Conservation (phyloP, 2,113 vertebrate species). For the Macrotis lagotis region DNA sequence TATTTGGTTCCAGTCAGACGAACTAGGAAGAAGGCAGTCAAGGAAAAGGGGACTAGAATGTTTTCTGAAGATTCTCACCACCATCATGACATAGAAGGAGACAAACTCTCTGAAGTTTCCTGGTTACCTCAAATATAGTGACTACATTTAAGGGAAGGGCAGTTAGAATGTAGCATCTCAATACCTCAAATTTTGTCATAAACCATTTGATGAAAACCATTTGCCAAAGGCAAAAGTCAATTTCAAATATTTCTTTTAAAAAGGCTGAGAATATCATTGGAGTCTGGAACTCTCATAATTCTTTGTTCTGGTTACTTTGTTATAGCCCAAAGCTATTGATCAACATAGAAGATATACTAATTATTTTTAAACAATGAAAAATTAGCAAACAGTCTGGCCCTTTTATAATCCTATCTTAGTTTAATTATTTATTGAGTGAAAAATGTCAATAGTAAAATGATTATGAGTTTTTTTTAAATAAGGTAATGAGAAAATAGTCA, state of each 20-base stretch:
- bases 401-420: background rate
- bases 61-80: background rate
- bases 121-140: background rate
- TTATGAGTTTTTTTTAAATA: background rate
- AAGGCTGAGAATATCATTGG: background rate
- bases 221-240: background rate
- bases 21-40: conserved; percentile 80
- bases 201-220: background rate
- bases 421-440: background rate
- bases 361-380: background rate
- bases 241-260: background rate
- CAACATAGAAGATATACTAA: background rate
- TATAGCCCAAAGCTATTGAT: background rate
- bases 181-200: background rate
- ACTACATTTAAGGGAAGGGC: conserved; percentile 8
- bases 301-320: background rate
- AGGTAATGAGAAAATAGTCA: background rate
- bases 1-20: conserved; percentile 88
- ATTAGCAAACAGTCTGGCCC: background rate
- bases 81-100: background rate
- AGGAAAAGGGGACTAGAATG: conserved; percentile 46
- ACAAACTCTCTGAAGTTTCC: background rate
- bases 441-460: background rate
- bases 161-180: conserved; percentile 28
- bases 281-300: background rate